Base-by-base conservation (phyloP, 1,140 invertebrate genomes). In the Procambarus clarkii region DNA sequence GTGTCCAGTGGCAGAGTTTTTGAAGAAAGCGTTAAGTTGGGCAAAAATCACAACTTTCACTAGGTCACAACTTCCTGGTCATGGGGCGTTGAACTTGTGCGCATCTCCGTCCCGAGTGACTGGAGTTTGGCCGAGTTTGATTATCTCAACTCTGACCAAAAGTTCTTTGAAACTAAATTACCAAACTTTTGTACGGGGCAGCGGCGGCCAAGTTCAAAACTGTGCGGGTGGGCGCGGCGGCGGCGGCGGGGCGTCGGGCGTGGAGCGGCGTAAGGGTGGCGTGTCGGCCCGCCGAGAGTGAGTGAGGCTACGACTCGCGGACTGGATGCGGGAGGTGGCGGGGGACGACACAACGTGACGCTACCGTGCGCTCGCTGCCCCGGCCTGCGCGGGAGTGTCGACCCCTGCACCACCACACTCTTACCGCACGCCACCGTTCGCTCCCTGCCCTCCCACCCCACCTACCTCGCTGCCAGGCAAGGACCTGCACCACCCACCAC, bases 71-170 rank as follows among this genome's bases (percentile, higher is more conserved):
- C 94, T 94, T 95, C 94, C 84, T 92, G 94, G 46, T 95, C 94
- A 92, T 95, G 94, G 93, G 85, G 94, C 58, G 74, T 92, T 94
- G 76, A 95, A 94, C 92, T 94, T 94, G 76, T 78, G 74, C 74
- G 54, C 93, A 92, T 92, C 94, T 94, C 83, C 94, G 95, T 58
- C 94, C 92, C 93, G 94, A 94, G 94, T 95, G 95, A 94, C 95
- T 95, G 24, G 93, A 93, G 86, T 91, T 93, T 76, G 94, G 94
- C 92, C 94, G 94, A 78, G 94, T 83, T 91, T 92, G 74, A 91
- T 89, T 91, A 91, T 89, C 78, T 92, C 88, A 91, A 91, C 80
- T 88, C 88, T 81, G 88, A 91, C 88, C 92, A 86, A 86, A 86
- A 91, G 86, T 92, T 91, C 92, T 89, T 91, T 91, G 84, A 87